Evolutionary conservation across 2,113 vertebrate species (phyloP).

Genomic region (Ailurus styani): DNA sequence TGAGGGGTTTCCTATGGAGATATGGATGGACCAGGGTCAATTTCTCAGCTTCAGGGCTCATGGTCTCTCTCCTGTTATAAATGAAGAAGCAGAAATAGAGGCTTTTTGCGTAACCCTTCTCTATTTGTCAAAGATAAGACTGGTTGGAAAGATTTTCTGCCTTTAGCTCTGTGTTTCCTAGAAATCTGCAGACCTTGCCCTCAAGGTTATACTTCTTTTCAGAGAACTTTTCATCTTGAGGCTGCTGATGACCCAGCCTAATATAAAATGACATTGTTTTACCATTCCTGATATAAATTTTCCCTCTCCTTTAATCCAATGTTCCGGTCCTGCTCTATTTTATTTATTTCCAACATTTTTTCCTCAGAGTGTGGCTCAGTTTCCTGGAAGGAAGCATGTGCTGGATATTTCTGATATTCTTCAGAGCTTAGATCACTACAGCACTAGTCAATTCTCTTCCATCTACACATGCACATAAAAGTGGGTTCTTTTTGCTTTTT

Average conservation of each 20-base stretch:
- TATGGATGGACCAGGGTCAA: neutral
- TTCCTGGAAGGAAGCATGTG: neutral
- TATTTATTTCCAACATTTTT: neutral
- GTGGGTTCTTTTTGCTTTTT: neutral
- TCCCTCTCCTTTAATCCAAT: neutral
- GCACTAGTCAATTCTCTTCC: neutral
- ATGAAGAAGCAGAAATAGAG: neutral
- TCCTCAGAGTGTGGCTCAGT: neutral
- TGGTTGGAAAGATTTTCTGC: neutral
- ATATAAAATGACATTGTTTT: neutral
- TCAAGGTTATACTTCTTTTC: neutral
- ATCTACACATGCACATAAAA: neutral
- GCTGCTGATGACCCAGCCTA: neutral
- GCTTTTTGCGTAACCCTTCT: neutral
- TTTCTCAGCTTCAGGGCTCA: neutral
- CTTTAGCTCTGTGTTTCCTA: neutral
- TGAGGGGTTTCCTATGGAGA: neutral
- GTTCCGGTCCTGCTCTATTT: neutral
- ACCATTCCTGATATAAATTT: neutral
- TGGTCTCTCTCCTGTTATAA: neutral
- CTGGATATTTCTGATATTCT: neutral
- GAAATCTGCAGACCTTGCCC: neutral
- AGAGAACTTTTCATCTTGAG: neutral
- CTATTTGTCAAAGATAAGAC: neutral
- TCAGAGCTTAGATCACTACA: neutral